A percentile compares a stretch with the other conserved stretches of the same genome.
Conservation (phyloP, 2,888 invertebrate genomes). For the Watsonalla binaria region DNA sequence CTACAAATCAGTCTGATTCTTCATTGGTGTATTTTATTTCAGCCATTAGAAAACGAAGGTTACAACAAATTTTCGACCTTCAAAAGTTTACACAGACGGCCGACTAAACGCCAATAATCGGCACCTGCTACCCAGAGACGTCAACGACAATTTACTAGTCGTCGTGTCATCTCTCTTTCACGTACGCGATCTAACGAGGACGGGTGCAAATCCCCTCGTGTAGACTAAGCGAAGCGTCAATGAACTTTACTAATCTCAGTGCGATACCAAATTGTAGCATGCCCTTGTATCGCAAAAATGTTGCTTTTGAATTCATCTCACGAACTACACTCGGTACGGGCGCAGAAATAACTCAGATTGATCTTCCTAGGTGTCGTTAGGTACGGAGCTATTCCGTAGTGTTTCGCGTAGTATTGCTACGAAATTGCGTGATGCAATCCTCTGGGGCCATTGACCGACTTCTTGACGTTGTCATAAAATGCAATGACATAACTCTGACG, state of each 20-base stretch:
- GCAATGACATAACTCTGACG: conserved; percentile 32
- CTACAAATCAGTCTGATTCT: too few relatives aligned
- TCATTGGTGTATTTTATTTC: too few relatives aligned
- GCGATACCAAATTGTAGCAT: conserved; percentile 49
- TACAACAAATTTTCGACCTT: conserved; percentile 64
- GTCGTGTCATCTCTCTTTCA: conserved; percentile 35
- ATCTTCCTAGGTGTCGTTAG: conserved; percentile 42
- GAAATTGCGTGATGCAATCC: conserved; percentile 33
- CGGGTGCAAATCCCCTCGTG: conserved; percentile 42
- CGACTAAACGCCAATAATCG: conserved; percentile 59
- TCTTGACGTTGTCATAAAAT: conserved; percentile 30
- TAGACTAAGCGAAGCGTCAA: conserved; percentile 65
- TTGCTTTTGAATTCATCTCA: conserved; percentile 44
- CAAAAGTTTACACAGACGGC: conserved; percentile 65
- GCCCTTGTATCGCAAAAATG: conserved; percentile 46
- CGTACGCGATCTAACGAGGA: conserved; percentile 22
- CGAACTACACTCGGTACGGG: conserved; percentile 31
- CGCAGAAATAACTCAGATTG: conserved; percentile 42
- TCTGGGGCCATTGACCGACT: conserved; percentile 41
- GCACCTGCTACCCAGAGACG: conserved; percentile 69
- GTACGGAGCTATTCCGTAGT: conserved; percentile 33
- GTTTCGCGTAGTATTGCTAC: conserved; percentile 15
- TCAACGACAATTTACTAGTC: conserved; percentile 58
- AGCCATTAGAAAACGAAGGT: conserved; percentile 8
- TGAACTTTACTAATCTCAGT: conserved; percentile 65